Evolutionary conservation across 2,888 invertebrate species (phyloP).

Genomic region (Plebejus melissa): DNA sequence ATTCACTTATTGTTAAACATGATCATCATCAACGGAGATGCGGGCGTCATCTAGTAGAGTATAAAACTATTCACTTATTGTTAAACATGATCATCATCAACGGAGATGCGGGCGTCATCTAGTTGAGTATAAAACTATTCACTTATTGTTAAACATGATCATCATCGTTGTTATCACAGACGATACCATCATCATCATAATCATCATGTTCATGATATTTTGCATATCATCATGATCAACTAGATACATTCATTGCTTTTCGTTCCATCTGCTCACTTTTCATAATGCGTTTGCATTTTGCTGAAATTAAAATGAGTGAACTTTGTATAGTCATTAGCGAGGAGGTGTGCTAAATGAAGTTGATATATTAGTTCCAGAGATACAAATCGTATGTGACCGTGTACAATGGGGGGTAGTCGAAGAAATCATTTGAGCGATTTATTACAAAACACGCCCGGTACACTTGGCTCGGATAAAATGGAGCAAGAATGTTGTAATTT

Average conservation of each 20-base stretch:
- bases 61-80: too few relatives aligned
- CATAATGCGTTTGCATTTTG: neutral
- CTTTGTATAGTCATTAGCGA: neutral
- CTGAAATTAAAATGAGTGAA: neutral
- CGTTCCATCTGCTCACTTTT: too few relatives aligned
- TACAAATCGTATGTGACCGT: constrained; percentile 18
- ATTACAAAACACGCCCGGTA: constrained; percentile 18
- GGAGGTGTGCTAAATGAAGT: constrained; percentile 7
- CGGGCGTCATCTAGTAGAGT: too few relatives aligned
- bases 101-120: too few relatives aligned
- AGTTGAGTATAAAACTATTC: too few relatives aligned
- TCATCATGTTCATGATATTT: neutral
- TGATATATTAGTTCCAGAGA: constrained; percentile 9
- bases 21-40: too few relatives aligned
- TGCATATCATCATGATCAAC: neutral
- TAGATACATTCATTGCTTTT: too few relatives aligned
- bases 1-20: too few relatives aligned
- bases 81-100: too few relatives aligned
- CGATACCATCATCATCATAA: neutral
- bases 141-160: too few relatives aligned
- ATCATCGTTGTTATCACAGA: neutral
- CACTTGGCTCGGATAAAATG: neutral
- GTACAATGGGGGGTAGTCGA: constrained; percentile 15
- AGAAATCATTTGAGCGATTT: constrained; percentile 20
- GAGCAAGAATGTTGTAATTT: neutral